Evolutionary conservation across 2,888 invertebrate species (phyloP).

Genomic region (Oxyteleia sp.): DNA sequence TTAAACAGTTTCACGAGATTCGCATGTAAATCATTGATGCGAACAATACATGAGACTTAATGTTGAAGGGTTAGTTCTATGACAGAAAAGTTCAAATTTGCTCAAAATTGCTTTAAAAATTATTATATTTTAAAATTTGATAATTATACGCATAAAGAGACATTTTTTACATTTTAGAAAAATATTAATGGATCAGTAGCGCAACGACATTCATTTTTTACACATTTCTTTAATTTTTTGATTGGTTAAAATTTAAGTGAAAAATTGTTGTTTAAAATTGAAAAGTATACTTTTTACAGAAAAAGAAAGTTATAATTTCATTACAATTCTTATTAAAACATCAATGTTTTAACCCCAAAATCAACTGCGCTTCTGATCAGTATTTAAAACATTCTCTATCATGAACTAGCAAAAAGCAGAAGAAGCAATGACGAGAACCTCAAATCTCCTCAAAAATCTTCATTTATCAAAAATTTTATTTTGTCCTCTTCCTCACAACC

Average conservation of each 20-base stretch:
- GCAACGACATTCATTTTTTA: constrained; percentile 9
- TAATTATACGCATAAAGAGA: background rate
- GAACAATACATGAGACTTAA: background rate
- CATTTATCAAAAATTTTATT: constrained; percentile 1
- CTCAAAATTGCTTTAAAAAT: background rate
- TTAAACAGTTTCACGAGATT: background rate
- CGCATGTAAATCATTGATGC: constrained; percentile 2
- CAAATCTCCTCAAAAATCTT: background rate
- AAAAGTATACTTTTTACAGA: no score
- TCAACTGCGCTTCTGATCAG: constrained; percentile 6
- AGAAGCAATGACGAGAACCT: background rate
- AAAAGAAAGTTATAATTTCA: no score
- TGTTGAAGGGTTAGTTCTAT: background rate
- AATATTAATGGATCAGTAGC: constrained; percentile 30
- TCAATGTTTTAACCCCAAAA: no score
- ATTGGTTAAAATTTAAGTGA: no score
- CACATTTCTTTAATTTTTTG: no score
- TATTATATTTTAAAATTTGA: background rate
- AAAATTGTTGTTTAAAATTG: no score
- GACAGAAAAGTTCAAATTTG: background rate
- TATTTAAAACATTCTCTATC: background rate
- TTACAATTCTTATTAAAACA: no score
- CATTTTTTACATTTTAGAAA: constrained; percentile 20
- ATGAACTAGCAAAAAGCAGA: background rate
- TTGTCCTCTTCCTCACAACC: background rate